Conservation (phyloP, 1,140 invertebrate genomes). For the Muscidifurax raptorellus region DNA sequence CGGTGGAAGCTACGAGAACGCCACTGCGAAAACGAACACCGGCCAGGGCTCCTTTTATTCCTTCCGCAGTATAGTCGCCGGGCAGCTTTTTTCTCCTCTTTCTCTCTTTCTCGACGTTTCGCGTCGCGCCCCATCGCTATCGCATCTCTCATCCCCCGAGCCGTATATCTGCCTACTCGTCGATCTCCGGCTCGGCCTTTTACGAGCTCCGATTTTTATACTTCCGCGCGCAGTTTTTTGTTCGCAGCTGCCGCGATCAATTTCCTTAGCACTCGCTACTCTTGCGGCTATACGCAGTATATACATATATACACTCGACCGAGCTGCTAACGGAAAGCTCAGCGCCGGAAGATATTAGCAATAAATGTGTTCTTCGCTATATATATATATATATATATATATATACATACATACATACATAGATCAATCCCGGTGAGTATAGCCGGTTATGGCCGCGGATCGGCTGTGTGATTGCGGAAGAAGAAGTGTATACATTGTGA, state of each 20-base stretch:
- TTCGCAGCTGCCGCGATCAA: conserved; percentile 27
- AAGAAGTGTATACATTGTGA: background rate
- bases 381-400: too few relatives aligned
- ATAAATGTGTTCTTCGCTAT: conserved; percentile 14
- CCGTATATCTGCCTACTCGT: conserved; percentile 12
- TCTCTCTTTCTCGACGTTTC: background rate
- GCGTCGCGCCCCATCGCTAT: background rate
- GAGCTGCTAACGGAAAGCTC: background rate
- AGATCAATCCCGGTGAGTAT: conserved; percentile 30
- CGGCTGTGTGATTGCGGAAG: background rate
- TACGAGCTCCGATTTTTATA: conserved; percentile 42
- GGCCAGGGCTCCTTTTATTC: background rate
- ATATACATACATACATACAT: too few relatives aligned
- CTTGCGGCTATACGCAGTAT: background rate
- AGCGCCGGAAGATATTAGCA: conserved; percentile 26
- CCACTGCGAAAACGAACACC: background rate
- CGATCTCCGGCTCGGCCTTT: conserved; percentile 15
- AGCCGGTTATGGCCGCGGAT: conserved; percentile 1
- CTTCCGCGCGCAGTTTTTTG: conserved; percentile 30
- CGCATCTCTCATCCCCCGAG: conserved; percentile 12
- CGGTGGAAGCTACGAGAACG: background rate
- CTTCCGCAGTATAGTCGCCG: background rate
- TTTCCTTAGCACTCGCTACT: conserved; percentile 26
- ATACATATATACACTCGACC: background rate
- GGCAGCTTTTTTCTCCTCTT: background rate